phyloP scores from a whole-genome alignment of 2,888 invertebrate genomes.

The Anodontia alba region DNA sequence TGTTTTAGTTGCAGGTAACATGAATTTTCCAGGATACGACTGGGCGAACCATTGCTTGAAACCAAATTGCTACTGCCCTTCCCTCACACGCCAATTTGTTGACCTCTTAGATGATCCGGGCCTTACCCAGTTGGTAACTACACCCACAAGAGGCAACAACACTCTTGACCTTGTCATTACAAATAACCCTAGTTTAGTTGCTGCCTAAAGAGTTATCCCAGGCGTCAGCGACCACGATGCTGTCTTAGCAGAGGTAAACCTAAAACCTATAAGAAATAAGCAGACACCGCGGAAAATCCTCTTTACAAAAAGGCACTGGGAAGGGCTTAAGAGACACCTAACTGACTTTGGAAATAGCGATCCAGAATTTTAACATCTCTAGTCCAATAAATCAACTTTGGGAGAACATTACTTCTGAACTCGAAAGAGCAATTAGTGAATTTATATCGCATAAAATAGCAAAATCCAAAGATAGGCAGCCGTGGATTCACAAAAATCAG shows the following conservation, averaged over 20 bases:
- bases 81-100: slow-evolving; percentile 12
- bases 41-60: slow-evolving; percentile 6
- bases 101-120: slow-evolving; percentile 7
- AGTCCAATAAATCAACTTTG: slow-evolving; percentile 5
- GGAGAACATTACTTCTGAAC: slow-evolving; percentile 1
- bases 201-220: slow-evolving; percentile 9
- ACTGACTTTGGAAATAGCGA: not conserved
- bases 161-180: slow-evolving; percentile 9
- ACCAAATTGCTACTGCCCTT: slow-evolving; percentile 8
- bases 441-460: slow-evolving; percentile 8
- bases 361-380: not conserved
- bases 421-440: not conserved
- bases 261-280: slow-evolving; percentile 18
- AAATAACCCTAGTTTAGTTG: slow-evolving; percentile 8
- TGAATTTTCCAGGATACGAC: slow-evolving; percentile 24
- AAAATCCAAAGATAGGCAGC: not conserved
- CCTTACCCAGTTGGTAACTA: slow-evolving; percentile 5
- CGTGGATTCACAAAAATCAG: not conserved
- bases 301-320: slow-evolving; percentile 15
- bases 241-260: not conserved
- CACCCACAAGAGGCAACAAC: slow-evolving; percentile 13
- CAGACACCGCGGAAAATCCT: slow-evolving; percentile 19
- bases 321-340: slow-evolving; percentile 16
- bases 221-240: slow-evolving; percentile 16
- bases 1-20: slow-evolving; percentile 10